Evolutionary conservation across 2,888 invertebrate species (phyloP), one percentile per base, ranked within the genome.

Genomic region (Pammene fasciana): DNA sequence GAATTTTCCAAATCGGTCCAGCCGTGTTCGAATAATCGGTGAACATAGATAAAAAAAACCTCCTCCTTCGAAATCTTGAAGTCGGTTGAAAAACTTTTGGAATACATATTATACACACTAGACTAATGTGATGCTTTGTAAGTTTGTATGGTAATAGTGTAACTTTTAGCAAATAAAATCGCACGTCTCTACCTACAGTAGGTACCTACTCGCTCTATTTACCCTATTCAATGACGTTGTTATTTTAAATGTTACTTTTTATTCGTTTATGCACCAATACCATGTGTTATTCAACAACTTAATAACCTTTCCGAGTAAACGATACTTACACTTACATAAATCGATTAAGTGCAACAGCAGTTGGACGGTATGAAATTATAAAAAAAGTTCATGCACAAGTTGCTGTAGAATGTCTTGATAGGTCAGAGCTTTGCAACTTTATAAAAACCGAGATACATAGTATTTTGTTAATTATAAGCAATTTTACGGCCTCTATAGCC

Each of bases 341-440:
- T 62, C 50, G 62, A 52, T 41, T 52, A 13, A 62, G 41, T 52
- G 41, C 38, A 61, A 14, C 14, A 50, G 50, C 36, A 60, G 36
- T 62, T 41, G 62, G 41, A 9, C 9, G 41, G 36, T 50, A 38
- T 61, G 38, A 60, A 50, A 62, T 62, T 36, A 11, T 48, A 60
- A 48, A 36, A 50, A 54, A 54, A 13, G 50, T 52, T 18, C 62
- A 62, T 52, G 62, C 62, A 50, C 50, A 62, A 50, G 62, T 38
- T 41, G 13, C n/a, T 26, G 52, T 52, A 50, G 62, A 62, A 62
- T 62, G n/a, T 62, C 62, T 62, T 9, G n/a, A 62, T 62, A 52
- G 36, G 41, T 62, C 41, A 18, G n/a, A 36, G 61, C 16, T 38
- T 61, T 50, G 18, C 14, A 14, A 7, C 16, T 16, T 5, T 5